Base-by-base conservation (phyloP, 2,888 invertebrate genomes). In the Geotrupes spiniger region DNA sequence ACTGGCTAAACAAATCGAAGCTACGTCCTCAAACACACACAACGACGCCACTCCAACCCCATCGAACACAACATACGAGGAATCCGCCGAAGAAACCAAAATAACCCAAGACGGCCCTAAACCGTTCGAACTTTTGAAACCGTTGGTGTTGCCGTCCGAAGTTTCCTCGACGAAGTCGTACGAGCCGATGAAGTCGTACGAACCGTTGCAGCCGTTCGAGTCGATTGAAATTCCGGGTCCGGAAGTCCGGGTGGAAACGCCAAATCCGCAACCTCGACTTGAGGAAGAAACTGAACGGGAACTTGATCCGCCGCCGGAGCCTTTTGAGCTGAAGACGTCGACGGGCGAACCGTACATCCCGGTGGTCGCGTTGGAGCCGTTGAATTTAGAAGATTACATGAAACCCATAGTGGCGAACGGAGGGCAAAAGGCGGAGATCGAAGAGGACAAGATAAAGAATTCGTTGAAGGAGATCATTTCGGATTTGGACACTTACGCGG, bases 381-480 rank as follows among this genome's bases (percentile, higher is more conserved):
- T 52, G 11, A 52, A 52, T 40, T 33, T 48, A 9, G 47, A 48
- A 29, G 50, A 50, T 6, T 50, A 28, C n/a, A 26, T 50, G 4
- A 68, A 67, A 50, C 61, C 68, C 51, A 53, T 68, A 2, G 60
- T 37, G 1, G 31, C 36, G 2, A 42, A 40, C 25, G 42, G 39
- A 5, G 40, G 25, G 5, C 36, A 41, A 8, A 52, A 56, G 15
- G 57, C 60, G 1, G 73, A 78, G 65, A 77, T 78, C 46, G 71
- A 76, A 57, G 76, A 79, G 61, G 78, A 76, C 53, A 76, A 72
- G 57, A 76, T 79, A 47, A 79, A 78, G 57, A 78, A 76, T 60
- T 76, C 78, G 10, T 67, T 81, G 44, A 78, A 79, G 57, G 79
- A 81, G 61, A 81, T 81, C 42, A 81, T 81, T 56, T 80, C 78